Percentiles rank a stretch among this genome's conserved stretches.
These are phyloP conservation scores for Nomada fabriciana DNA, from an alignment of 2,888 invertebrate genomes.

Conservation along the genomic window DNA sequence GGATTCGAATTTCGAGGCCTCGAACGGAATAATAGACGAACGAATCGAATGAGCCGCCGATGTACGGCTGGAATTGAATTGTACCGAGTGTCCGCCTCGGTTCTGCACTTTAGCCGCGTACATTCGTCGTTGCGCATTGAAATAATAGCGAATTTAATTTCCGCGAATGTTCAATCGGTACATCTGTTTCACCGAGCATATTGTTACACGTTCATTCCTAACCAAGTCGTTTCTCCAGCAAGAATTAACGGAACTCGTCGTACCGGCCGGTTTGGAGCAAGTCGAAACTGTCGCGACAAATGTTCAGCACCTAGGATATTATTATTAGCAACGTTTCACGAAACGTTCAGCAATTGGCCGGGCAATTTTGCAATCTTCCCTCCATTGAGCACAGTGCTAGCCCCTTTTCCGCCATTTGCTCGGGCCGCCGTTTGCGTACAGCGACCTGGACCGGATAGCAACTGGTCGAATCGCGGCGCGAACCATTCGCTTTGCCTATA, in stretches of 20 bases:
- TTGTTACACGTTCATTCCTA: too few relatives aligned
- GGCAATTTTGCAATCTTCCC: slow-evolving; percentile 30
- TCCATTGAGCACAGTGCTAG: slow-evolving; percentile 6
- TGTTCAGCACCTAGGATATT: background rate
- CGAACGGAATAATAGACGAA: background rate
- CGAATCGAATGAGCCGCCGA: too few relatives aligned
- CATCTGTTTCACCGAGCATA: too few relatives aligned
- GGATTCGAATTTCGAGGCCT: background rate
- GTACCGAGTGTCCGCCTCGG: too few relatives aligned
- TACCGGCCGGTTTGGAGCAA: background rate
- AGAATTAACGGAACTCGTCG: too few relatives aligned
- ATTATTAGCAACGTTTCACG: slow-evolving; percentile 19
- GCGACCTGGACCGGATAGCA: slow-evolving; percentile 3
- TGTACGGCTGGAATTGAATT: too few relatives aligned
- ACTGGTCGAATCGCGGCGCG: slow-evolving; percentile 25
- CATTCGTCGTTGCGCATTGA: too few relatives aligned
- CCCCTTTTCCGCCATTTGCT: slow-evolving; percentile 16
- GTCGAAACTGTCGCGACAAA: background rate
- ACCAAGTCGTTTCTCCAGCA: too few relatives aligned
- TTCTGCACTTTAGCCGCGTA: too few relatives aligned
- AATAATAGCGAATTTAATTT: too few relatives aligned
- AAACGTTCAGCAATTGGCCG: slow-evolving; percentile 12
- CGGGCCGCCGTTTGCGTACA: slow-evolving; percentile 13
- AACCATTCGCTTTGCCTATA: slow-evolving; percentile 25
- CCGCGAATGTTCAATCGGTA: too few relatives aligned